phyloP scores from a whole-genome alignment of 1,140 invertebrate species.

The Gryllus bimaculatus region DNA sequence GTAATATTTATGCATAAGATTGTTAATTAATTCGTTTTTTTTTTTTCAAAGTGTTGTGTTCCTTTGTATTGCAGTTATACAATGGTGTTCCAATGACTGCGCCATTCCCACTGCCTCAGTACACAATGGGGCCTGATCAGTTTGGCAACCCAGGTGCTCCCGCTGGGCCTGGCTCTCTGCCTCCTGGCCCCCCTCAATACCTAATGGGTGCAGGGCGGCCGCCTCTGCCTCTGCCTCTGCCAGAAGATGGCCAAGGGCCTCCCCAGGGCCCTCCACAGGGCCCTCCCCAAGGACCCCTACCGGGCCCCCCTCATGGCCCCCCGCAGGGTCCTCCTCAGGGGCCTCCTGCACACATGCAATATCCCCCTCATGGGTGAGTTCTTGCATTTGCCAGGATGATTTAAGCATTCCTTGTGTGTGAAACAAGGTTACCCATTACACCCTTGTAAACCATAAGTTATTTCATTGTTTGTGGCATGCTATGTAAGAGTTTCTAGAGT shows the following conservation, averaged over 20 bases:
- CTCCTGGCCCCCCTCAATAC: not conserved
- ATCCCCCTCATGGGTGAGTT: too few relatives aligned
- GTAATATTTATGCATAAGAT: not conserved
- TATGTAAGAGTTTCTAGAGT: too few relatives aligned
- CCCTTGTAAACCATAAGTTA: too few relatives aligned
- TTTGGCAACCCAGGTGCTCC: not conserved
- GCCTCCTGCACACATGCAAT: too few relatives aligned
- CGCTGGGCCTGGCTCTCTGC: not conserved
- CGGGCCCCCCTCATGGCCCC: too few relatives aligned
- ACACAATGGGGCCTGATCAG: not conserved
- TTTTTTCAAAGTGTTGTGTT: not conserved
- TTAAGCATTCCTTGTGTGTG: too few relatives aligned
- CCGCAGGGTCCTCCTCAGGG: too few relatives aligned
- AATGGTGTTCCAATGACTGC: not conserved
- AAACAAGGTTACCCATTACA: too few relatives aligned
- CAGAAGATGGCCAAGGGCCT: not conserved
- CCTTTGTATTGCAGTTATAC: not conserved
- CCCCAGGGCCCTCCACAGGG: not conserved
- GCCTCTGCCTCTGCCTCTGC: not conserved
- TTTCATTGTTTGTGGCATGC: too few relatives aligned
- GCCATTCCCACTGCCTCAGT: constrained; percentile 7
- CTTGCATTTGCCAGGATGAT: too few relatives aligned
- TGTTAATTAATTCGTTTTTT: not conserved
- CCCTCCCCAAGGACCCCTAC: too few relatives aligned
- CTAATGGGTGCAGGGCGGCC: not conserved